Percentiles rank a stretch among this genome's conserved stretches.
Conservation (phyloP, 2,888 invertebrate genomes). For the Pristionchus fissidentatus region DNA sequence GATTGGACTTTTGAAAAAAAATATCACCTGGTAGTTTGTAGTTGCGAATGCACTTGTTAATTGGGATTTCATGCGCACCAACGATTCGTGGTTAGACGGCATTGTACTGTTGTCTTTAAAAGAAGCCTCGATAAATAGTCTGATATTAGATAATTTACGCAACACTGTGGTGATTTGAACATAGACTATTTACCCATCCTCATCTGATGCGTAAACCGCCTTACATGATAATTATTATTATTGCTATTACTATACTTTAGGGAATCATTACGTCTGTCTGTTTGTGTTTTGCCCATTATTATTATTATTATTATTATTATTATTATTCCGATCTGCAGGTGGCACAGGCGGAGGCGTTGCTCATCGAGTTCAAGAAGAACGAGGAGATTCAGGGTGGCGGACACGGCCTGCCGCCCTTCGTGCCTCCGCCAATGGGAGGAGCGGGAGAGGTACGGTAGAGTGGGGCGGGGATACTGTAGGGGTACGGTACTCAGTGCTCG, state of each 20-base stretch:
- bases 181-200: too few relatives aligned
- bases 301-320: background rate
- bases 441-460: constrained; percentile 21
- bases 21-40: too few relatives aligned
- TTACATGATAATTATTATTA: too few relatives aligned
- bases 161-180: too few relatives aligned
- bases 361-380: constrained; percentile 74
- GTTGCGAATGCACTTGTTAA: background rate
- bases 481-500: too few relatives aligned
- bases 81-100: background rate
- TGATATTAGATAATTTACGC: background rate
- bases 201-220: too few relatives aligned
- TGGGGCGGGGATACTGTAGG: background rate
- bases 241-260: background rate
- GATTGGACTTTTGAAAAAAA: too few relatives aligned
- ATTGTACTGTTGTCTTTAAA: background rate
- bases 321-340: background rate
- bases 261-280: background rate
- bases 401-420: constrained; percentile 7
- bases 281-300: background rate
- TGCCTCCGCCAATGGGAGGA: constrained; percentile 14
- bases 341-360: constrained; percentile 73
- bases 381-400: constrained; percentile 50
- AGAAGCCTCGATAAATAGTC: too few relatives aligned
- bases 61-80: background rate